Evolutionary conservation across 2,888 invertebrate genomes (phyloP).

Genomic region (Acrocyrtus sp.): DNA sequence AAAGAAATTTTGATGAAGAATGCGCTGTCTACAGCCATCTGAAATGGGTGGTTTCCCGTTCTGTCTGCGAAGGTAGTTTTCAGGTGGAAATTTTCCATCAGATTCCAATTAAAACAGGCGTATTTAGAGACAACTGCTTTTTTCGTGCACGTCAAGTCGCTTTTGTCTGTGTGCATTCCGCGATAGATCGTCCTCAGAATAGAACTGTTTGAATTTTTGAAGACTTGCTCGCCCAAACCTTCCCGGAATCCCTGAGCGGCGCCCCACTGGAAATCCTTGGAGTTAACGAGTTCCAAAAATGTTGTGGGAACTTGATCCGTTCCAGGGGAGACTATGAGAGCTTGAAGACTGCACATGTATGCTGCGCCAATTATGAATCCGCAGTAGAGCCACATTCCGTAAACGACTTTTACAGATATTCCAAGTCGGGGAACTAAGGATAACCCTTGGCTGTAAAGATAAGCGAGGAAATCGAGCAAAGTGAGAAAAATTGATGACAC

Average conservation of each 20-base stretch:
- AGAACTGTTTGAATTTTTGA: constrained; percentile 1
- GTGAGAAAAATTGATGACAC: not conserved
- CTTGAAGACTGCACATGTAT: constrained; percentile 6
- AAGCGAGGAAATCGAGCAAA: not conserved
- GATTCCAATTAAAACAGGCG: constrained; percentile 9
- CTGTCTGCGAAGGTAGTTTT: not conserved
- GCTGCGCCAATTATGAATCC: constrained; percentile 1
- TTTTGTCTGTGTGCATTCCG: constrained; percentile 1
- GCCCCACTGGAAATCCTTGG: not conserved
- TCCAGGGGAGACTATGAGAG: constrained; percentile 8
- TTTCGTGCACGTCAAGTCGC: not conserved
- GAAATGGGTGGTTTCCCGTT: not conserved
- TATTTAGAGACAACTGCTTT: not conserved
- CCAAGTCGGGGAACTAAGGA: not conserved
- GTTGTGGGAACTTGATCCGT: not conserved
- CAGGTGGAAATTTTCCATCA: not conserved
- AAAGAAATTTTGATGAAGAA: constrained; percentile 21
- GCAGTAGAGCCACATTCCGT: constrained; percentile 6
- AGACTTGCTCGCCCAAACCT: constrained; percentile 10
- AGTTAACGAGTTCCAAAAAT: not conserved
- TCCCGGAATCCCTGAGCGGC: not conserved
- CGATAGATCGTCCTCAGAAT: not conserved
- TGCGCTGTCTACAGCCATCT: not conserved
- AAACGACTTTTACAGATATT: not conserved
- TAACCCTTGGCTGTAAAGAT: not conserved